Evolutionary conservation across 2,113 vertebrate species (phyloP).

Genomic region (Astur gentilis): DNA sequence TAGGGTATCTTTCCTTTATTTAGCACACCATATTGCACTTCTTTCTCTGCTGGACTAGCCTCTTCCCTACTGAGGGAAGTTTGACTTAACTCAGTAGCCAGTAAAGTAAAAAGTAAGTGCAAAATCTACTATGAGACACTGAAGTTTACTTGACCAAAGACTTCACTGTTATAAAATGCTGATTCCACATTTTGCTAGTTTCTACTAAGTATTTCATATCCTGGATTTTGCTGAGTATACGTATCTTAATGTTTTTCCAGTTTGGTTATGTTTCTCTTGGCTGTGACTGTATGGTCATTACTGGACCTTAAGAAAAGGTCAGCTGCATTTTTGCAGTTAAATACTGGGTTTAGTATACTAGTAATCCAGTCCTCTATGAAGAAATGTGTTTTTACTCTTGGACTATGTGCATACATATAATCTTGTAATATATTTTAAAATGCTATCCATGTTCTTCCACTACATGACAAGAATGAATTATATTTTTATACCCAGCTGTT

Average conservation of each 20-base stretch:
- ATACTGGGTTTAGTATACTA: not conserved
- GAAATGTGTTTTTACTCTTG: not conserved
- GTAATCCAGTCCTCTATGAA: not conserved
- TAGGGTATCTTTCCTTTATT: not conserved
- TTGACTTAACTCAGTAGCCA: not conserved
- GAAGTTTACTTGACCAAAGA: not conserved
- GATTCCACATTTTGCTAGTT: not conserved
- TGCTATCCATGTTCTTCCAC: not conserved
- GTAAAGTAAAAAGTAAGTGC: not conserved
- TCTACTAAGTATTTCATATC: not conserved
- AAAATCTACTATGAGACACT: not conserved
- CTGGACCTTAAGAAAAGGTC: not conserved
- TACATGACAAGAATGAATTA: not conserved
- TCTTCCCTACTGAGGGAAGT: not conserved
- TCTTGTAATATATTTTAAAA: not conserved
- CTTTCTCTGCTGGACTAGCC: not conserved
- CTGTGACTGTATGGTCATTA: not conserved
- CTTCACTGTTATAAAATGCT: not conserved
- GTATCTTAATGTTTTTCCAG: not conserved
- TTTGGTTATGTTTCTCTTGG: not conserved
- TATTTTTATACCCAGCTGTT: not conserved
- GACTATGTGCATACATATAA: not conserved
- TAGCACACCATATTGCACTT: not conserved
- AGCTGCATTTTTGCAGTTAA: not conserved
- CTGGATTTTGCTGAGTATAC: not conserved